phyloP scores from a whole-genome alignment of 2,797 vertebrate genomes.

The Scomberomorus guttatus region DNA sequence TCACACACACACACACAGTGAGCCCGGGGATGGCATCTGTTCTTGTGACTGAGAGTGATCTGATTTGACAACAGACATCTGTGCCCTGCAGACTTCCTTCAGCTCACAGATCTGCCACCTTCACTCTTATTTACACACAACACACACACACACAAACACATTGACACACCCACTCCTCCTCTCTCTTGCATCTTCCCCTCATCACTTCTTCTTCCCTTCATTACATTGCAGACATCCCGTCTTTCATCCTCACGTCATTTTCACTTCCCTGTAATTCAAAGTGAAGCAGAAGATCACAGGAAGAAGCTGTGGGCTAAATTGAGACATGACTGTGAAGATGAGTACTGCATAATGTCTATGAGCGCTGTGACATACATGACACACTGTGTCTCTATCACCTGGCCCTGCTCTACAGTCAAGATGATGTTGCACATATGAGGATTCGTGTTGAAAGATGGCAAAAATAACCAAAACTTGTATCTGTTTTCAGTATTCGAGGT shows the following conservation, averaged over 20 bases:
- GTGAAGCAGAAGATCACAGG: constrained; percentile 44
- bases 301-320: constrained; percentile 21
- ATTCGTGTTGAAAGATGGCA: too few relatives aligned
- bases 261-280: constrained; percentile 40
- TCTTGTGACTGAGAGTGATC: constrained; percentile 45
- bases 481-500: too few relatives aligned
- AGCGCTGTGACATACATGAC: constrained; percentile 6
- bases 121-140: constrained; percentile 34
- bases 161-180: too few relatives aligned
- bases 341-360: constrained; percentile 4
- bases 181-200: constrained; percentile 3
- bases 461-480: too few relatives aligned
- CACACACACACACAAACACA: constrained; percentile 7
- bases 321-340: constrained; percentile 41
- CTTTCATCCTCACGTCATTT: constrained; percentile 34
- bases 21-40: constrained; percentile 33
- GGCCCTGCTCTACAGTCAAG: background rate
- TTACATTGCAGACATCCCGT: background rate
- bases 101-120: constrained; percentile 44
- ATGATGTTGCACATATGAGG: background rate
- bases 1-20: constrained; percentile 7
- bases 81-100: constrained; percentile 47
- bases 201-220: constrained; percentile 11
- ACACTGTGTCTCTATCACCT: background rate
- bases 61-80: constrained; percentile 64